A percentile compares a stretch with the other conserved stretches of the same genome.
These are phyloP conservation scores for Diogma glabrata DNA, from an alignment of 2,888 invertebrate genomes.

Conservation along the genomic window DNA sequence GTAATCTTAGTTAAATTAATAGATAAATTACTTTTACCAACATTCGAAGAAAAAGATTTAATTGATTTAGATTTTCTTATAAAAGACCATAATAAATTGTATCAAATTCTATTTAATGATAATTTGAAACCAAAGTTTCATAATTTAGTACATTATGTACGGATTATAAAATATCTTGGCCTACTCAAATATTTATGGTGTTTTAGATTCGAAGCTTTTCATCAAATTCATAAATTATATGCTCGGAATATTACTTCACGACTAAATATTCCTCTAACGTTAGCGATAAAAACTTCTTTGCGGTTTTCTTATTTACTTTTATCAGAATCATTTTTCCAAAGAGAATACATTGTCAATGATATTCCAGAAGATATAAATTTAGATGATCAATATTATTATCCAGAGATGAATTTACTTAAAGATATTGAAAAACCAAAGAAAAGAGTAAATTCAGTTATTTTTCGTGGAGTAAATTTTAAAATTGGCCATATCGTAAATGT, in stretches of 20 bases:
- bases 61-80: conserved; percentile 13
- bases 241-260: conserved; percentile 17
- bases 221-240: conserved; percentile 15
- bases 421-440: too few relatives aligned
- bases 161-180: not conserved
- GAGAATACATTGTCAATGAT: too few relatives aligned
- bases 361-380: too few relatives aligned
- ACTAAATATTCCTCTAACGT: conserved; percentile 15
- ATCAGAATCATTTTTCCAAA: too few relatives aligned
- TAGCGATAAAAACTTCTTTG: conserved; percentile 17
- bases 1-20: not conserved
- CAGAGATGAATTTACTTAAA: too few relatives aligned
- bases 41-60: conserved; percentile 11
- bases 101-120: conserved; percentile 6
- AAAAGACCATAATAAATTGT: conserved; percentile 13
- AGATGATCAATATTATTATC: too few relatives aligned
- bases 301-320: too few relatives aligned
- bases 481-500: too few relatives aligned
- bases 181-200: not conserved
- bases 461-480: too few relatives aligned
- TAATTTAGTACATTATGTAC: conserved; percentile 14
- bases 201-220: conserved; percentile 15
- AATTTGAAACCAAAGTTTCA: conserved; percentile 15
- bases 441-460: too few relatives aligned
- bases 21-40: conserved; percentile 14